Base-by-base conservation (phyloP, 1,140 invertebrate genomes). In the Lasioglossum albipes region DNA sequence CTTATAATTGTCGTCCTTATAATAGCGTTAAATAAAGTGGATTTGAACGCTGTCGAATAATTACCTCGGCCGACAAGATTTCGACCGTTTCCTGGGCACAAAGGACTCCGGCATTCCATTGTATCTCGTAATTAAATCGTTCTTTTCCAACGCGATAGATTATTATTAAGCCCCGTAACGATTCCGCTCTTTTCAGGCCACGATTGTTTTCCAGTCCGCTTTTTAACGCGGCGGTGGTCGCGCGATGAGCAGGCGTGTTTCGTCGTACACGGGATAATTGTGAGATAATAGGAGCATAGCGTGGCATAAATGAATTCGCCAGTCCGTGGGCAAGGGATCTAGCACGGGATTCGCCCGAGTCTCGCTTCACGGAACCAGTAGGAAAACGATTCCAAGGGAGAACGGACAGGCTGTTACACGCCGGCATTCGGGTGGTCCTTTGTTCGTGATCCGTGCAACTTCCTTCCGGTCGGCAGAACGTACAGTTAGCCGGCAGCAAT, bases 381-480 rank as follows among this genome's bases (percentile, higher is more conserved):
- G 41, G 59, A 65, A 79, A 75, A 82, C 45, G 74, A 54, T 31
- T 22, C 12, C 57, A 22, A 71, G n/a, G 20, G 27, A 52, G 45
- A 67, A 74, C 31, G 45, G 12, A 36, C 49, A 27, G 65, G 12
- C 78, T 76, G 81, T 72, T 83, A 76, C 73, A 79, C 67, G 74
- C 84, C 20, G 54, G 71, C 45, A 57, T 65, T 68, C 36, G 72
- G 61, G 68, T 75, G 83, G 64, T 78, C 74, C 85, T 90, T 90
- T 91, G 87, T 90, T 70, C 86, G 20, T 67, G 74, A 87, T 87
- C 83, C 82, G 76, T 79, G 75, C 72, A 81, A 84, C 82, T 91
- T 92, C 87, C 91, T 90, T 91, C 88, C 91, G 88, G 85, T 73
- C 79, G 71, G 52, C 52, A 31, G 62, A 69, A 75, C 59, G 71